phyloP scores from a whole-genome alignment of 92 coral and sea anemone species.

The Muricea muricata region DNA sequence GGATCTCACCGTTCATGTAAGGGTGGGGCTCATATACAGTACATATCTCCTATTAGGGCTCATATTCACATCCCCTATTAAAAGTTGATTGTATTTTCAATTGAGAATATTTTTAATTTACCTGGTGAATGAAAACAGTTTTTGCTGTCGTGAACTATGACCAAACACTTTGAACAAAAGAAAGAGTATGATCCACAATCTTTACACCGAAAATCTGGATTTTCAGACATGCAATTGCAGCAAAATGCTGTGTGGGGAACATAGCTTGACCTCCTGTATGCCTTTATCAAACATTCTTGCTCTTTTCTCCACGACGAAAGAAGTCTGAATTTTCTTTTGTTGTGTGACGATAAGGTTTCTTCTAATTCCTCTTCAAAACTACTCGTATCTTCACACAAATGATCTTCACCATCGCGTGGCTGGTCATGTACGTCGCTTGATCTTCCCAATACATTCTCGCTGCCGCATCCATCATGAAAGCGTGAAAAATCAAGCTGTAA shows the following conservation, averaged over 20 bases:
- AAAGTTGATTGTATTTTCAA: background rate
- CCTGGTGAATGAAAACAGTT: constrained; percentile 24
- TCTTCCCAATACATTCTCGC: background rate
- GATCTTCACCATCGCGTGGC: background rate
- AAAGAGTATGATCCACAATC: constrained; percentile 17
- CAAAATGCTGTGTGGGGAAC: constrained; percentile 9
- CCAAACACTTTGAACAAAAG: constrained; percentile 21
- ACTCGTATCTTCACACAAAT: background rate
- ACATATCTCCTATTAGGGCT: too few species aligned
- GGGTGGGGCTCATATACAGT: too few species aligned
- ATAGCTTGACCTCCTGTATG: constrained; percentile 5
- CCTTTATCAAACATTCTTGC: background rate
- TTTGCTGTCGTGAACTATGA: background rate
- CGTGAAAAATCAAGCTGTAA: too few species aligned
- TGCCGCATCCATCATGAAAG: background rate
- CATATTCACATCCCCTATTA: too few species aligned
- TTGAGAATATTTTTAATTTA: constrained; percentile 11
- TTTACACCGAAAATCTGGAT: constrained; percentile 11
- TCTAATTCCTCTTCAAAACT: constrained; percentile 2
- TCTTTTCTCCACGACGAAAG: constrained; percentile 15
- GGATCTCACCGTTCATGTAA: too few species aligned
- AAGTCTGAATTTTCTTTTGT: constrained; percentile 19
- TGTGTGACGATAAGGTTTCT: constrained; percentile 9
- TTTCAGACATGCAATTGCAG: background rate
- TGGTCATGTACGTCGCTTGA: background rate